These are phyloP conservation scores for Sphaerophoria rueppellii DNA, from an alignment of 2,888 invertebrate species.

Conservation along the genomic window DNA sequence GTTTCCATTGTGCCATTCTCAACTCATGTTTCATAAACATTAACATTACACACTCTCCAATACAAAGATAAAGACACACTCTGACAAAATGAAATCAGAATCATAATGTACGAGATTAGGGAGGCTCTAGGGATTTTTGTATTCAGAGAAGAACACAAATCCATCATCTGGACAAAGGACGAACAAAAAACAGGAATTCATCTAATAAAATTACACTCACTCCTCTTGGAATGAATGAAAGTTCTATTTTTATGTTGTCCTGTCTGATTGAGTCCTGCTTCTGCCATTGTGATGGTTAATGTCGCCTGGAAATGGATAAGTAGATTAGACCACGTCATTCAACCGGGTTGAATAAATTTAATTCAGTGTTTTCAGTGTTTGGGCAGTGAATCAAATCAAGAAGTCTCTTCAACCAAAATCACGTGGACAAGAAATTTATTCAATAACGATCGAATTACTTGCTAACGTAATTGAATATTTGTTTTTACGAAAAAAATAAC, in stretches of 20 bases:
- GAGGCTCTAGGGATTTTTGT: neutral
- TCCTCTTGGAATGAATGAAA: neutral
- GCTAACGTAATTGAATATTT: no score
- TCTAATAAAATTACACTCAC: slow-evolving; percentile 22
- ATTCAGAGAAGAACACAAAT: neutral
- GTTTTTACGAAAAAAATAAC: no score
- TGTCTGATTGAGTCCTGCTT: neutral
- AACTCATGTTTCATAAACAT: slow-evolving; percentile 16
- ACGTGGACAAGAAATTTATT: no score
- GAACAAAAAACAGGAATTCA: neutral
- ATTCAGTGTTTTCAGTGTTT: no score
- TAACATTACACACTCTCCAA: slow-evolving; percentile 5
- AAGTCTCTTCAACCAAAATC: no score
- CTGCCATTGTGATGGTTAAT: no score
- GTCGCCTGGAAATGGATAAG: no score
- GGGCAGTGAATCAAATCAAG: no score
- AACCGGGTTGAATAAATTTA: no score
- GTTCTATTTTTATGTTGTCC: neutral
- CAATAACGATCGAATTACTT: no score
- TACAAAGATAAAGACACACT: neutral
- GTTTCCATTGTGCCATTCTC: slow-evolving; percentile 17
- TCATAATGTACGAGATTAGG: neutral
- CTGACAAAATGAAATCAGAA: neutral
- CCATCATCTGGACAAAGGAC: slow-evolving; percentile 13
- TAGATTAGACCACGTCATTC: no score